phyloP scores from a whole-genome alignment of 2,888 invertebrate species.

The Isoperla grammatica region DNA sequence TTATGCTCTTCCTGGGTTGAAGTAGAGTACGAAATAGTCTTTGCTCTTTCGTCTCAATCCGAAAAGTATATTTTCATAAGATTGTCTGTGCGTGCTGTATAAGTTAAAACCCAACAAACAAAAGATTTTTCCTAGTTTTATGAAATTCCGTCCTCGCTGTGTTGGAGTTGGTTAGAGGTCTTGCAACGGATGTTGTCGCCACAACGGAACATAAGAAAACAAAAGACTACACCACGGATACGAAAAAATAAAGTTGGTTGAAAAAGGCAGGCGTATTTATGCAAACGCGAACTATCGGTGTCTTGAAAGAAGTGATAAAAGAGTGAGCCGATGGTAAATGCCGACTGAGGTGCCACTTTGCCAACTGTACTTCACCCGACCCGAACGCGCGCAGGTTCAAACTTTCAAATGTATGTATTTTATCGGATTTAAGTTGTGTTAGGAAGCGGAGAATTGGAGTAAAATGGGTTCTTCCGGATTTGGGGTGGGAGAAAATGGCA shows the following conservation, averaged over 20 bases:
- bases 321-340: background rate
- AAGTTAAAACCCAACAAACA: constrained; percentile 1
- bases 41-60: constrained; percentile 2
- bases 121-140: constrained; percentile 3
- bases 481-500: background rate
- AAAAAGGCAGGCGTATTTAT: constrained; percentile 4
- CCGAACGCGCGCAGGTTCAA: background rate
- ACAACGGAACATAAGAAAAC: constrained; percentile 21
- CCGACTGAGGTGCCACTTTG: background rate
- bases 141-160: constrained; percentile 9
- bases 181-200: constrained; percentile 21
- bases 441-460: background rate
- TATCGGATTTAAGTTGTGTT: constrained; percentile 18
- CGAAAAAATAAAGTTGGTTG: background rate
- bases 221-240: constrained; percentile 13
- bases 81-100: background rate
- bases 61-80: constrained; percentile 3
- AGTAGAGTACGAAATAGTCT: no score
- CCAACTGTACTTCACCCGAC: background rate
- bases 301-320: background rate
- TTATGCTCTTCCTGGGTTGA: no score
- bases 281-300: background rate
- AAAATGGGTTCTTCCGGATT: background rate
- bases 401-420: constrained; percentile 17
- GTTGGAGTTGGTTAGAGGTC: background rate